A percentile compares a stretch with the other conserved stretches of the same genome.
Conservation (phyloP, 2,113 vertebrate species). For the Osmerus mordax region DNA sequence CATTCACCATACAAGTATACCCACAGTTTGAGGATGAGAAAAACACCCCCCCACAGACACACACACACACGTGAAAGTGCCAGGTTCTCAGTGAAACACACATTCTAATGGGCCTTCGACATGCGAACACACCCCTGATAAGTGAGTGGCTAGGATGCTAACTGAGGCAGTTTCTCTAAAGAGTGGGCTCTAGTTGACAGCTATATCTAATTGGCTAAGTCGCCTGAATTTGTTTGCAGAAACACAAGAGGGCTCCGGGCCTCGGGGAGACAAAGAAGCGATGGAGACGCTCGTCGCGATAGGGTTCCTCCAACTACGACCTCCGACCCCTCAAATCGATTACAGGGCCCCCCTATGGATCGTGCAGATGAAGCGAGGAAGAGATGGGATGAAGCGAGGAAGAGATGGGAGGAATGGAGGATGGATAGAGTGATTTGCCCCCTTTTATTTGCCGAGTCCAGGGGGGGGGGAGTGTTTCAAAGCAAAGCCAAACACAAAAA, state of each 20-base stretch:
- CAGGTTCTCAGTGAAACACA: conserved; percentile 37
- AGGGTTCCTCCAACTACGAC: conserved; percentile 30
- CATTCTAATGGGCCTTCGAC: conserved; percentile 41
- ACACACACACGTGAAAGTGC: conserved; percentile 6
- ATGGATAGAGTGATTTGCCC: conserved; percentile 49
- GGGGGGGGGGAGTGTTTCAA: conserved; percentile 29
- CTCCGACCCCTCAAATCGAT: conserved; percentile 10
- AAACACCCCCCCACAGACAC: not conserved
- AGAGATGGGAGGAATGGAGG: conserved; percentile 16
- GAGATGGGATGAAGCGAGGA: conserved; percentile 24
- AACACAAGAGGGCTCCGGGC: conserved; percentile 21
- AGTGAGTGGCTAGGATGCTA: conserved; percentile 31
- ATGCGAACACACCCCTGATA: conserved; percentile 49
- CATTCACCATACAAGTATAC: conserved; percentile 45
- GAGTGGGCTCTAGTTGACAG: conserved; percentile 45
- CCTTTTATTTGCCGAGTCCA: conserved; percentile 36
- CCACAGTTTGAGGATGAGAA: conserved; percentile 33
- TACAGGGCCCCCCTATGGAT: not conserved
- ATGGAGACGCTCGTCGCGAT: conserved; percentile 52
- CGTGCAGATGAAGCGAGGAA: conserved; percentile 21
- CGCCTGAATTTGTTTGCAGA: conserved; percentile 51
- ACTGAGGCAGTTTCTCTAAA: conserved; percentile 21
- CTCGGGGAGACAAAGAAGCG: conserved; percentile 52
- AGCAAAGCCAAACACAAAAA: conserved; percentile 47
- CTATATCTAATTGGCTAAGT: conserved; percentile 65